Evolutionary conservation across 1,140 invertebrate genomes (phyloP), one percentile per base, ranked within the genome.

Genomic region (Saxidomus purpurata): DNA sequence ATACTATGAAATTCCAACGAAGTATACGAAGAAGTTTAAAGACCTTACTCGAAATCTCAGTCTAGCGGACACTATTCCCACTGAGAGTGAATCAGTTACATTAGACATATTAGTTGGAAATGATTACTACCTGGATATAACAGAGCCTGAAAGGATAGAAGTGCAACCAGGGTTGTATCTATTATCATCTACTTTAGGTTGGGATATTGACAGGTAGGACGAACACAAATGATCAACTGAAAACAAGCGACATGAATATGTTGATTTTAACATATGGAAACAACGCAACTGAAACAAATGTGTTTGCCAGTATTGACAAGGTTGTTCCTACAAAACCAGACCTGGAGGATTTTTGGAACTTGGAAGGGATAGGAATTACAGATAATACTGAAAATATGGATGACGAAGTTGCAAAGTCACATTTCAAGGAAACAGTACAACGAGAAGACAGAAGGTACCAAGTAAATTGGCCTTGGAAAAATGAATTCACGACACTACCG

Each of bases 401-500:
- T 43, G 47, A 86, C 47, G 61, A 74, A 69, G 59, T n/a, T n/a
- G 59, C 74, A 0, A 31, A 84, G 36, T 49, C n/a, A 38, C 52
- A 61, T 34, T 76, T 85, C 38, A 79, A 61, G 3, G 31, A 67
- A 19, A 81, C 83, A n/a, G 9, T 88, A 17, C 82, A 67, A 34
- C 25, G 43, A 2, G n/a, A 85, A 25, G 47, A 87, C 8, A 52
- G 36, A 2, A 38, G 43, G 79, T 85, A 88, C 59, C 59, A 83
- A 76, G 84, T 83, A 17, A 67, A 34, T 4, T 82, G 84, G 47
- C 79, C 84, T 4, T 87, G 84, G 63, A 79, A 76, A 36, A 36
- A 76, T 19, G 28, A 55, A 74, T 22, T 61, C 36, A 55, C 84
- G n/a, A 52, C 77, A n/a, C 59, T 90, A 2, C 69, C 89, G 11